A percentile compares a stretch with the other conserved stretches of the same genome.
Conservation (phyloP, 2,797 vertebrate species). For the Sebastes hopkinsi region DNA sequence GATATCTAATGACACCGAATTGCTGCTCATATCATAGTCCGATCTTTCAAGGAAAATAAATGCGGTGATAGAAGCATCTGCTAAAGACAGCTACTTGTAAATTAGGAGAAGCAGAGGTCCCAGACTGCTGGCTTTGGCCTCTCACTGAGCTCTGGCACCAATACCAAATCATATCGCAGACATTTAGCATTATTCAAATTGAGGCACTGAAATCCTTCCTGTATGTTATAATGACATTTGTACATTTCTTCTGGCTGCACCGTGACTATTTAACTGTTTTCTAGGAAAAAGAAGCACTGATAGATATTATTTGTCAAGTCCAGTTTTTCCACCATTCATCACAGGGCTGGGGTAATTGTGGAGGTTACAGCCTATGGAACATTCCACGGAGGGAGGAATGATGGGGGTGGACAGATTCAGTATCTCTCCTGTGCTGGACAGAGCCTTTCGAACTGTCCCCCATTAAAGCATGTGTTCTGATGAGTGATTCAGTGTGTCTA, state of each 20-base stretch:
- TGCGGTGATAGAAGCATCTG: neutral
- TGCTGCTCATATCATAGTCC: conserved; percentile 1
- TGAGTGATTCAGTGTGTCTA: conserved; percentile 82
- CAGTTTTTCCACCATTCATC: conserved; percentile 77
- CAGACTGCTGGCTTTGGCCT: conserved; percentile 39
- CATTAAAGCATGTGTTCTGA: conserved; percentile 81
- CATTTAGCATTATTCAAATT: conserved; percentile 43
- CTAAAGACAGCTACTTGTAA: conserved; percentile 27
- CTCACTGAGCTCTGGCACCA: conserved; percentile 37
- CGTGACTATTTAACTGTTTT: conserved; percentile 63
- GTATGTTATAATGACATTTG: conserved; percentile 60
- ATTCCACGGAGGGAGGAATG: conserved; percentile 67
- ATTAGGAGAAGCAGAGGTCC: conserved; percentile 19
- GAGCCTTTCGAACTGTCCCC: conserved; percentile 64
- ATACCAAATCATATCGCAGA: conserved; percentile 38
- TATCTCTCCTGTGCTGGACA: conserved; percentile 67
- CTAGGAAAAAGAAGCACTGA: conserved; percentile 53
- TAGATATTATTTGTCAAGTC: conserved; percentile 74
- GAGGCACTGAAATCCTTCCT: conserved; percentile 50
- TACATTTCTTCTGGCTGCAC: conserved; percentile 58
- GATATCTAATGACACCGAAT: neutral
- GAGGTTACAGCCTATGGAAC: conserved; percentile 73
- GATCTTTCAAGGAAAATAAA: conserved; percentile 4
- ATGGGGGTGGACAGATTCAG: conserved; percentile 56
- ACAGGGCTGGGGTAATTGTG: conserved; percentile 69